phyloP scores from a whole-genome alignment of 1,140 invertebrate genomes.

The Octopus bimaculoides region DNA sequence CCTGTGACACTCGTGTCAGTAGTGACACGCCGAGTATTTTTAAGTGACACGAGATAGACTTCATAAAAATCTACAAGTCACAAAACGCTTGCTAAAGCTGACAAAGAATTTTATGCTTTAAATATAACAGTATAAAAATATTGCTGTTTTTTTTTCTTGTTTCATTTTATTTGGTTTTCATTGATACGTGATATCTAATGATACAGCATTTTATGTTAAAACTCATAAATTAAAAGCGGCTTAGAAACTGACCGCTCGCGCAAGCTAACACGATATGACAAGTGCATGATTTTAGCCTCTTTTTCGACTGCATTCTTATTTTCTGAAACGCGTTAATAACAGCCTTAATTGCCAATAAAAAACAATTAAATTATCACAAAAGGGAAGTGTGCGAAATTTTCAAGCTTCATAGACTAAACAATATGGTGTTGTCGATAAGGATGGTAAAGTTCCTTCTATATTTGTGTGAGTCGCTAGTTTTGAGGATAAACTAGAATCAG shows the following conservation, averaged over 20 bases:
- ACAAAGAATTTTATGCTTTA: too few relatives aligned
- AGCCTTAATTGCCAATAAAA: neutral
- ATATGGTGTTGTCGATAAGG: constrained; percentile 7
- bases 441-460: neutral
- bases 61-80: too few relatives aligned
- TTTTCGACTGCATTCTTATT: neutral
- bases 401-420: neutral
- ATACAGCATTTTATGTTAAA: too few relatives aligned
- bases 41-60: neutral
- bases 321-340: neutral
- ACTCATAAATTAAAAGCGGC: too few relatives aligned
- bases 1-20: neutral
- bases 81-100: too few relatives aligned
- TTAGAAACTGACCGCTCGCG: too few relatives aligned
- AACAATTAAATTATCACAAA: neutral
- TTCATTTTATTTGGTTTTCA: too few relatives aligned
- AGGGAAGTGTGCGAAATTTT: neutral
- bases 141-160: too few relatives aligned
- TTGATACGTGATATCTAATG: too few relatives aligned
- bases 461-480: neutral
- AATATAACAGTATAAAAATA: too few relatives aligned
- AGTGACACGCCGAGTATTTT: neutral
- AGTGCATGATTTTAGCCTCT: neutral
- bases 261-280: neutral
- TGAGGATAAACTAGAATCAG: neutral